phyloP scores from a whole-genome alignment of 2,113 vertebrate species.

The Pygoscelis adeliae region DNA sequence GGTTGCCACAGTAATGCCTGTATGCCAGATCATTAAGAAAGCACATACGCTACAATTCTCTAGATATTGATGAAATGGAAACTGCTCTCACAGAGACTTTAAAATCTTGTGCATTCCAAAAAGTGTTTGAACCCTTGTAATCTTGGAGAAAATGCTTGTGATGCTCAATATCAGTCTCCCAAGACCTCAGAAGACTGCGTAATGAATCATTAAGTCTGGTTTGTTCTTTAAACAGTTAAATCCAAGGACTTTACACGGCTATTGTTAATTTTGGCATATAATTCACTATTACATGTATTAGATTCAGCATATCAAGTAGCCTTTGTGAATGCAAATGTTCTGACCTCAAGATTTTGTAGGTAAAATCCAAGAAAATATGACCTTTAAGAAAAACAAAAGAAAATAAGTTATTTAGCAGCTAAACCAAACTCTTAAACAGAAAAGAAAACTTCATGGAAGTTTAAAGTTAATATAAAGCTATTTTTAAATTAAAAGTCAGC shows the following conservation, averaged over 20 bases:
- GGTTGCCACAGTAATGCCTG: not conserved
- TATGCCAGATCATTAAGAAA: not conserved
- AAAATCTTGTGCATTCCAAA: not conserved
- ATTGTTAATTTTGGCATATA: not conserved
- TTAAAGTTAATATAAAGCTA: not conserved
- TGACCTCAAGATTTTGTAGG: not conserved
- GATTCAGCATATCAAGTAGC: not conserved
- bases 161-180: not conserved
- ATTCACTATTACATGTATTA: not conserved
- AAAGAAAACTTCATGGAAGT: not conserved
- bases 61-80: not conserved
- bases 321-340: not conserved
- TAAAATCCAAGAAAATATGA: not conserved
- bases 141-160: not conserved
- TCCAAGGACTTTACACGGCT: not conserved
- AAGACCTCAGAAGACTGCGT: not conserved
- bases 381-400: not conserved
- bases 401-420: not conserved
- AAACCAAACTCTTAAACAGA: not conserved
- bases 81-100: not conserved
- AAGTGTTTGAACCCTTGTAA: not conserved
- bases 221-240: not conserved
- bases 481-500: slow-evolving; percentile 12
- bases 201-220: not conserved
- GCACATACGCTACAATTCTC: not conserved